Conservation (phyloP, 1,140 invertebrate genomes). For the Ephestia elutella region DNA sequence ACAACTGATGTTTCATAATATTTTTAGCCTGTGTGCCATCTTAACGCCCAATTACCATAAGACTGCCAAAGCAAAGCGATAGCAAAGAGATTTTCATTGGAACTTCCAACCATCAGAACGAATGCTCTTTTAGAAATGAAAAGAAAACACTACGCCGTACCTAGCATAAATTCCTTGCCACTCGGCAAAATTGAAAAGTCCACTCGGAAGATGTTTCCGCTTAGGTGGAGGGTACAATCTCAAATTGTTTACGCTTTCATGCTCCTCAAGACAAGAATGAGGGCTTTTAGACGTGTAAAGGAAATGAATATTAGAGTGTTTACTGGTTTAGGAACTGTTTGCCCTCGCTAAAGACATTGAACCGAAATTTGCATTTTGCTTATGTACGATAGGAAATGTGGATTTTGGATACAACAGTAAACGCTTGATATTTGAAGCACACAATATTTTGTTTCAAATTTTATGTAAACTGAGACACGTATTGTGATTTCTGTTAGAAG, state of each 20-base stretch:
- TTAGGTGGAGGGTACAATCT: constrained; percentile 53
- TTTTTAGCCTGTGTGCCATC: too few relatives aligned
- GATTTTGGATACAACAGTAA: neutral
- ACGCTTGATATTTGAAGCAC: constrained; percentile 6
- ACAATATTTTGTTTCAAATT: too few relatives aligned
- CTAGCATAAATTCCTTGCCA: constrained; percentile 52
- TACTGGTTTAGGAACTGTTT: constrained; percentile 12
- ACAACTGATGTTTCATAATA: too few relatives aligned
- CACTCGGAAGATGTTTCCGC: constrained; percentile 51
- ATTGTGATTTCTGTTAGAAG: too few relatives aligned
- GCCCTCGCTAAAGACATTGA: constrained; percentile 3
- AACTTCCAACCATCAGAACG: neutral
- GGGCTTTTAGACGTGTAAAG: constrained; percentile 21
- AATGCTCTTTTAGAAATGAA: constrained; percentile 60
- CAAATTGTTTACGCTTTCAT: constrained; percentile 53
- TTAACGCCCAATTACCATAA: neutral
- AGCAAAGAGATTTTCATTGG: neutral
- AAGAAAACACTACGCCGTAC: constrained; percentile 49
- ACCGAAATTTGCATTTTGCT: neutral
- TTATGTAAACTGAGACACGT: too few relatives aligned
- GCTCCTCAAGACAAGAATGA: constrained; percentile 38
- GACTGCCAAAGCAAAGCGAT: neutral
- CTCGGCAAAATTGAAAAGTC: constrained; percentile 65
- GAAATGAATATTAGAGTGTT: constrained; percentile 29
- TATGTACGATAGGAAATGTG: neutral